These are phyloP conservation scores for Lasiurus cinereus DNA, from an alignment of 2,113 vertebrate species.

Conservation along the genomic window DNA sequence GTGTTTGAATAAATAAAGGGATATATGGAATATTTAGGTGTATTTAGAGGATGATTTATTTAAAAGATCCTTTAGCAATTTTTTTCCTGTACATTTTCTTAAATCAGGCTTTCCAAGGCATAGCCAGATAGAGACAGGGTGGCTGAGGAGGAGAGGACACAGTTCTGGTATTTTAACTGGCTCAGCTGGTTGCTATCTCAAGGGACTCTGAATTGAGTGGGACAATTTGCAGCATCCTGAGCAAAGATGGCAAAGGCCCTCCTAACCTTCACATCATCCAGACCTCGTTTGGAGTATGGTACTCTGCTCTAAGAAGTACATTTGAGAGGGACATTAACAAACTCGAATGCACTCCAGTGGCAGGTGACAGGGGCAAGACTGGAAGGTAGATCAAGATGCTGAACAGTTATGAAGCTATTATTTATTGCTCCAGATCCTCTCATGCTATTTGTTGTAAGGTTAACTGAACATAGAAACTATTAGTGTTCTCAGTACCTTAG, in stretches of 20 bases:
- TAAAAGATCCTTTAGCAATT: background rate
- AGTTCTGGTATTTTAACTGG: background rate
- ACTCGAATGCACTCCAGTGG: background rate
- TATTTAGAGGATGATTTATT: background rate
- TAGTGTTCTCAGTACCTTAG: background rate
- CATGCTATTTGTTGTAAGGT: background rate
- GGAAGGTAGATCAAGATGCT: background rate
- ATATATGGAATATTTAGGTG: background rate
- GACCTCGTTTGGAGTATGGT: background rate
- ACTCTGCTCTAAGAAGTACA: background rate
- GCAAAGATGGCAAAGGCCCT: background rate
- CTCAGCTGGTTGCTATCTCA: background rate
- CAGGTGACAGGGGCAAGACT: background rate
- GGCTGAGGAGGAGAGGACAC: background rate
- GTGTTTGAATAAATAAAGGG: background rate
- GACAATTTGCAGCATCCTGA: background rate
- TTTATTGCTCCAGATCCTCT: background rate
- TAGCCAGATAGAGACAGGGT: background rate
- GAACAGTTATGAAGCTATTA: background rate
- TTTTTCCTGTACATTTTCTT: background rate
- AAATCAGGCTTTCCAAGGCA: background rate
- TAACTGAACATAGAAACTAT: constrained; percentile 1
- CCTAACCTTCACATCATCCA: background rate
- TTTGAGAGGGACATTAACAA: background rate
- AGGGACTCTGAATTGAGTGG: background rate